Conservation (phyloP, 2,113 vertebrate species). For the Catagonus wagneri region DNA sequence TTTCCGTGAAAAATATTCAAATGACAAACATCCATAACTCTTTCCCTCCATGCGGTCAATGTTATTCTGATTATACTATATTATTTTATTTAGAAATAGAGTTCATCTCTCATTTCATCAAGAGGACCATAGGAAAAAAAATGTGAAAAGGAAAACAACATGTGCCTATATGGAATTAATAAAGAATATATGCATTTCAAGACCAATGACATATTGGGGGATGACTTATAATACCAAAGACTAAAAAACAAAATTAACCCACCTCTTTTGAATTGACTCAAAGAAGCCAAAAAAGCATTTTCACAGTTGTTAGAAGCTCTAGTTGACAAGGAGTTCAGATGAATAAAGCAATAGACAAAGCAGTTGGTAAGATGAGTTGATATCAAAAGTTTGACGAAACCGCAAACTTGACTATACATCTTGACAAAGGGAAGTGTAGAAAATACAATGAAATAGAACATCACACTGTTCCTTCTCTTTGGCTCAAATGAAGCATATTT, state of each 20-base stretch:
- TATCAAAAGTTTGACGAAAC: constrained; percentile 75
- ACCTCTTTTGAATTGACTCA: constrained; percentile 17
- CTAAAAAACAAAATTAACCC: constrained; percentile 37
- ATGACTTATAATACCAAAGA: not conserved
- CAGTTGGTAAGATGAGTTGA: constrained; percentile 68
- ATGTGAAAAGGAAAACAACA: not conserved
- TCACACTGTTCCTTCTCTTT: not conserved
- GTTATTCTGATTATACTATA: not conserved
- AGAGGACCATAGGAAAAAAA: not conserved
- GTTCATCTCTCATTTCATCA: not conserved
- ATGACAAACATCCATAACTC: not conserved
- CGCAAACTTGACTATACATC: constrained; percentile 11
- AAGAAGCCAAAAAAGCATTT: constrained; percentile 45
- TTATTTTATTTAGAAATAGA: constrained; percentile 6
- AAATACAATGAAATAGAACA: constrained; percentile 12
- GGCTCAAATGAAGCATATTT: not conserved
- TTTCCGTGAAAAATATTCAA: not conserved
- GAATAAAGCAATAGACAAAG: constrained; percentile 72
- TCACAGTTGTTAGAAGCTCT: constrained; percentile 72
- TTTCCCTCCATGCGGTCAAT: not conserved
- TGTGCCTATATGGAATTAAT: not conserved
- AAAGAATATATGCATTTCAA: not conserved
- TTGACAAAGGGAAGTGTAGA: constrained; percentile 46
- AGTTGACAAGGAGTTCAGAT: constrained; percentile 65
- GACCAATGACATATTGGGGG: not conserved